A percentile compares a stretch with the other conserved stretches of the same genome.
phyloP scores from a whole-genome alignment of 2,888 invertebrate genomes.

The Euplagia quadripunctaria region DNA sequence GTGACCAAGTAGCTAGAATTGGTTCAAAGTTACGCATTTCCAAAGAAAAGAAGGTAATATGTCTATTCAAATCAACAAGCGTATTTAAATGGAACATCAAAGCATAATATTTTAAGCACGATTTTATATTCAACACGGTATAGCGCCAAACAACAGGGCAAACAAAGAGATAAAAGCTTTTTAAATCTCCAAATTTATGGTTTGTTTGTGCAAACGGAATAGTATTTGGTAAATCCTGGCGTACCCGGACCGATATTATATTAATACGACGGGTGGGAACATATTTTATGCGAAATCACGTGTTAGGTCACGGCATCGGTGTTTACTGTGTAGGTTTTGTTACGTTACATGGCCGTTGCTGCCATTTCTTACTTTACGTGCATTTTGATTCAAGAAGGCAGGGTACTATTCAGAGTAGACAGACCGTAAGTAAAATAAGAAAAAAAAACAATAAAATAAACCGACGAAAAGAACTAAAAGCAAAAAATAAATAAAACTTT shows the following conservation, averaged over 20 bases:
- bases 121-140: conserved; percentile 67
- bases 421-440: neutral
- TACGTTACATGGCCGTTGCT: neutral
- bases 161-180: conserved; percentile 79
- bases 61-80: conserved; percentile 18
- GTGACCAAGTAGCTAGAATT: too few relatives aligned
- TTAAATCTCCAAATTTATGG: conserved; percentile 80
- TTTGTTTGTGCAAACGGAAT: conserved; percentile 78
- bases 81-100: conserved; percentile 50
- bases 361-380: neutral
- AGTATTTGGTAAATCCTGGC: conserved; percentile 67
- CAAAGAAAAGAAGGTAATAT: conserved; percentile 5
- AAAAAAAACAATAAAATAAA: too few relatives aligned
- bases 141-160: conserved; percentile 66
- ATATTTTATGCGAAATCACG: conserved; percentile 56
- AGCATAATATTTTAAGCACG: conserved; percentile 63
- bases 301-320: conserved; percentile 28
- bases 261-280: conserved; percentile 60
- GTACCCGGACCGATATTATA: conserved; percentile 68
- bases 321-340: conserved; percentile 9
- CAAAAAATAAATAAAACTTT: too few relatives aligned
- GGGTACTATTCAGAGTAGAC: neutral
- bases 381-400: neutral
- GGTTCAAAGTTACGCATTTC: neutral
- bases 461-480: too few relatives aligned